phyloP scores from a whole-genome alignment of 2,113 vertebrate genomes.

The Litocranius walleri region DNA sequence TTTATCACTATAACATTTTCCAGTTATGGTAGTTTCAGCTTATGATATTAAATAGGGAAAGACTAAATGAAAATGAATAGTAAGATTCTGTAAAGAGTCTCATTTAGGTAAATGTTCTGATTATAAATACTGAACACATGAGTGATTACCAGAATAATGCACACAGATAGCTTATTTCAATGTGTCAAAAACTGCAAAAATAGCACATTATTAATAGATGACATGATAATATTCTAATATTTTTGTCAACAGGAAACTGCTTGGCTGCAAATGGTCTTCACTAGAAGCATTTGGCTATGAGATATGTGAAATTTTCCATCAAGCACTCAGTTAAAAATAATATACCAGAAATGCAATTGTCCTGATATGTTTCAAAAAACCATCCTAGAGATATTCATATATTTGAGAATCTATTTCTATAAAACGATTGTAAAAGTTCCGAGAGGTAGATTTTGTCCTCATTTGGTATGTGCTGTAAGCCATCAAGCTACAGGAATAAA shows the following conservation, averaged over 20 bases:
- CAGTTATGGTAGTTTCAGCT: neutral
- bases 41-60: neutral
- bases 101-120: neutral
- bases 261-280: neutral
- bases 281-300: neutral
- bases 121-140: conserved; percentile 2
- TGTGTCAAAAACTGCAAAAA: conserved; percentile 33
- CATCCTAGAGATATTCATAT: neutral
- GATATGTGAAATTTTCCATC: conserved; percentile 27
- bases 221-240: conserved; percentile 1
- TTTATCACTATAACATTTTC: neutral
- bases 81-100: neutral
- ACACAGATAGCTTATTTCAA: neutral
- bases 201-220: conserved; percentile 36
- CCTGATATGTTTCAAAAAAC: neutral
- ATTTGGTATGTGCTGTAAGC: neutral
- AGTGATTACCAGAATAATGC: neutral
- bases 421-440: neutral
- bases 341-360: neutral
- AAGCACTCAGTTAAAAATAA: conserved; percentile 9
- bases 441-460: neutral
- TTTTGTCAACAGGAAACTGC: conserved; percentile 35
- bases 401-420: neutral
- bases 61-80: conserved; percentile 16
- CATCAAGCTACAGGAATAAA: neutral